Evolutionary conservation across 2,888 invertebrate species (phyloP), one percentile per base, ranked within the genome.

Genomic region (Ectemnius lituratus): DNA sequence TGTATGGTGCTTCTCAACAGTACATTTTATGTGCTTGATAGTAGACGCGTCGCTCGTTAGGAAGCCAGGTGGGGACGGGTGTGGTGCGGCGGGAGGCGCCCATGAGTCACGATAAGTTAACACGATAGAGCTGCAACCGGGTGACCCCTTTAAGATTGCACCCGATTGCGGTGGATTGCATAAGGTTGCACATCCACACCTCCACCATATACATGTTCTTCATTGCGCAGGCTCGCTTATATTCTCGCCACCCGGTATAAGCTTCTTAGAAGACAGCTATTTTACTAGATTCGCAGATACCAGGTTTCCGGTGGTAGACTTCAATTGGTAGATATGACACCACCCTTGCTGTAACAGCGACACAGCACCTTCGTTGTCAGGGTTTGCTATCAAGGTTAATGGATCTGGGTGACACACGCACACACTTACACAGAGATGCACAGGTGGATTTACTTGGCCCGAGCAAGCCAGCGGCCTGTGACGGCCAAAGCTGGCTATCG

Each of bases 151-250:
- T 45, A n/a, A 63, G 49, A 56, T 80, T 80, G 75, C 80, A 67
- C 58, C 52, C 62, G 62, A 75, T 82, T 82, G 81, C 81, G 79
- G n/a, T 28, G 60, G 65, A 75, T 81, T 81, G 81, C 82, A 70
- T 62, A 76, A 83, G 83, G 63, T 83, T 80, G 75, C 79, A 73
- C 27, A 3, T 60, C 62, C 47, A 52, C 16, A 52, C 37, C 37
- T 37, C 8, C 37, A 37, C 37, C 37, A 37, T 37, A 37, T 37
- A 37, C 37, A 1, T 0, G 37, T 6, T 11, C 37, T 6, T 52
- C 28, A 46, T 59, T 57, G 73, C 67, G 67, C 74, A 76, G 18
- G 60, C 28, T 45, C 49, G 67, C 61, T 66, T 46, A 37, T 57
- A 56, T 28, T 3, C 52, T 13, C 37, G 59, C 37, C 52, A 58